Base-by-base conservation (phyloP, 2,113 vertebrate species). In the Elanus axillaris region DNA sequence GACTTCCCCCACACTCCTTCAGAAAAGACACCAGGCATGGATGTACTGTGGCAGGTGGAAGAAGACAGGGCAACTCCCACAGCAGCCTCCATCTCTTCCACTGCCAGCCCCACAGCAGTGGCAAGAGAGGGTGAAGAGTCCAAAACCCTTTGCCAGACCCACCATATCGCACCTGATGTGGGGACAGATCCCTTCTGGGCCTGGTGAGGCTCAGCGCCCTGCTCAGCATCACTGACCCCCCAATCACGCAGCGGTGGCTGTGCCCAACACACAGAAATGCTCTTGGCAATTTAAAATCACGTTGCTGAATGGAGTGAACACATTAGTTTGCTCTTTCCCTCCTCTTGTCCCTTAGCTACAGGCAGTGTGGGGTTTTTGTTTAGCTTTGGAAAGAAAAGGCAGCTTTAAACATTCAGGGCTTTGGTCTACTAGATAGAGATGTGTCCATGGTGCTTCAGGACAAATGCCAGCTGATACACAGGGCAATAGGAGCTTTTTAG, bases 211-310 rank as follows among this genome's bases (percentile, higher is more conserved):
- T 3, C 7, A 43, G 31, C 4, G 4, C 18, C n/a, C 11, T 0
- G 0, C 40, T 86, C 34, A 27, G 59, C 36, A 27, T 4, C 15
- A 13, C 7, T 11, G 14, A 52, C 7, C 2, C 3, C 14, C 34
- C 22, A 4, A 1, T 34, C 43, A 13, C 0, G 0, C 22, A 20
- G n/a, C 5, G 1, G 0, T 23, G 32, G 34, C 62, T 38, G 19
- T 0, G 0, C 40, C 12, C 29, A 16, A 45, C 22, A 48, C 29
- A 25, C 15, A 38, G 14, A 22, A 10, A 11, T 6, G 9, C 48
- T 94, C 26, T 38, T 0, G 0, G 74, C 31, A 47, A 2, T 13
- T 73, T 42, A 8, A 62, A 69, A 9, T 62, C 48, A 53, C 0
- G 0, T 27, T 69, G 27, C 36, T 76, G 16, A 64, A 48, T 5